Evolutionary conservation across 2,113 vertebrate species (phyloP).

Genomic region (Piliocolobus tephrosceles): DNA sequence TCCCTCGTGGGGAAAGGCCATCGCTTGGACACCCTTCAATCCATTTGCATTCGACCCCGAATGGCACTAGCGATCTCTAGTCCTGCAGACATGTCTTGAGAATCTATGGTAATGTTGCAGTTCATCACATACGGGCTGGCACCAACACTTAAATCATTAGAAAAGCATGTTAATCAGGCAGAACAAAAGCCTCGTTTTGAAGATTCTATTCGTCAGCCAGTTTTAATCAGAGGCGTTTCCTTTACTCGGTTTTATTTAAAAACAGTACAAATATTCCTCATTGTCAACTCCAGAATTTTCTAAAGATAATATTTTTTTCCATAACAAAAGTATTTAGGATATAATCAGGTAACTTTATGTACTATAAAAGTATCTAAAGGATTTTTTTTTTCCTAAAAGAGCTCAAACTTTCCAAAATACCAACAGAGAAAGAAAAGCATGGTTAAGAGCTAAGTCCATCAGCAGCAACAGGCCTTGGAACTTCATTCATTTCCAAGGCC

Average conservation of each 20-base stretch:
- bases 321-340: not conserved
- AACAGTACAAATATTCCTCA: not conserved
- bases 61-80: conserved; percentile 78
- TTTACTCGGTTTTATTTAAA: not conserved
- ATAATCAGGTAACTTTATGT: not conserved
- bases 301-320: not conserved
- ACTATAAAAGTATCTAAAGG: not conserved
- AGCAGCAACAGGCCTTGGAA: not conserved
- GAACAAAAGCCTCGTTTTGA: not conserved
- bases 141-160: conserved; percentile 81
- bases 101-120: conserved; percentile 86
- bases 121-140: conserved; percentile 85
- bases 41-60: conserved; percentile 78
- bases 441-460: not conserved
- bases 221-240: not conserved
- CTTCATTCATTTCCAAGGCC: not conserved
- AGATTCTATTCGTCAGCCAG: not conserved
- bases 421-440: not conserved
- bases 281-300: not conserved
- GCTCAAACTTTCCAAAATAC: not conserved
- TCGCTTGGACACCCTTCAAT: conserved; percentile 84
- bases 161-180: conserved; percentile 19
- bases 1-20: conserved; percentile 84
- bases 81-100: conserved; percentile 80
- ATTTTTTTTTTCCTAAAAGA: not conserved